Conservation (phyloP, 2,797 vertebrate species). For the Denticeps clupeoides region DNA sequence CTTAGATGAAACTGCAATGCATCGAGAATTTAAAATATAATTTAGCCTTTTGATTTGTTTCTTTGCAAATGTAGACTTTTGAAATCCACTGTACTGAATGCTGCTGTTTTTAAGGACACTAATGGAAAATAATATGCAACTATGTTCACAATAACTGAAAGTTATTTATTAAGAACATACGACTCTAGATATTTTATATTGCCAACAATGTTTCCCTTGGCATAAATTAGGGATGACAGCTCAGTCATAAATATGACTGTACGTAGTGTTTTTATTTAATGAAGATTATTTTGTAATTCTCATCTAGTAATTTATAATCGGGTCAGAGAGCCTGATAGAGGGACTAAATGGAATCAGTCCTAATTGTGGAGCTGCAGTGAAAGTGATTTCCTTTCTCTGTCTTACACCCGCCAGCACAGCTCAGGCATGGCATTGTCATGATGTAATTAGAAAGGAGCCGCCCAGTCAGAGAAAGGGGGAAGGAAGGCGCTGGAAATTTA, state of each 20-base stretch:
- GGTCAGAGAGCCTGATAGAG: too few relatives aligned
- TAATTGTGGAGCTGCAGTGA: too few relatives aligned
- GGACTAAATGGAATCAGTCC: too few relatives aligned
- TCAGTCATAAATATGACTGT: not conserved
- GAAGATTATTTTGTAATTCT: too few relatives aligned
- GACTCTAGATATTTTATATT: not conserved
- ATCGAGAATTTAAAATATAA: too few relatives aligned
- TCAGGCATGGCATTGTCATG: constrained; percentile 1
- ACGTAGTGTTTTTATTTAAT: too few relatives aligned
- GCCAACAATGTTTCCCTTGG: not conserved
- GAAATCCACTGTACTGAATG: too few relatives aligned
- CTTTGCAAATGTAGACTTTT: too few relatives aligned
- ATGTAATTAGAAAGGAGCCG: not conserved
- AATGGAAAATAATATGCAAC: not conserved
- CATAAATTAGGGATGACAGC: not conserved
- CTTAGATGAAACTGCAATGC: too few relatives aligned
- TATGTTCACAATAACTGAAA: not conserved
- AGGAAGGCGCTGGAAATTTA: not conserved
- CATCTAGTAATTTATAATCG: too few relatives aligned
- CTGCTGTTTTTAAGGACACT: constrained; percentile 1
- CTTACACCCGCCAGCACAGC: not conserved
- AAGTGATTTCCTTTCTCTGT: too few relatives aligned
- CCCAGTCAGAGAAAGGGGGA: not conserved
- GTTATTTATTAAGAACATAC: not conserved
- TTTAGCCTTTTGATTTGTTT: too few relatives aligned